Evolutionary conservation across 1,140 invertebrate genomes (phyloP).

Genomic region (Colletes latitarsis): DNA sequence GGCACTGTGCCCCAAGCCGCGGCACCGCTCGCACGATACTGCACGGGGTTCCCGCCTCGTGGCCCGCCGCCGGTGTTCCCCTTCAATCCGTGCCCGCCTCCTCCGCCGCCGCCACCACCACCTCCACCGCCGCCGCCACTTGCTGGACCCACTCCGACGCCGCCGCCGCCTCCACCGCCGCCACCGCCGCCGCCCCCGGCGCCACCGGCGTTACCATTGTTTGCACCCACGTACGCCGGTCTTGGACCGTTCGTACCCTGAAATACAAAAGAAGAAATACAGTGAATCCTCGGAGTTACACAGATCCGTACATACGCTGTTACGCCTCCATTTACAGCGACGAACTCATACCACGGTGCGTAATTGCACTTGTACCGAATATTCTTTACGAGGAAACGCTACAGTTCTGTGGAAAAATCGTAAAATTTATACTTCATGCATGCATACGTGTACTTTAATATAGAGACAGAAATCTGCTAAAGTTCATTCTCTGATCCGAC

Average conservation of each 20-base stretch:
- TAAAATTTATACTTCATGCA: too few species aligned
- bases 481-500: too few species aligned
- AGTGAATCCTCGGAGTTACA: too few species aligned
- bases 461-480: too few species aligned
- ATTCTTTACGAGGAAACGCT: too few species aligned
- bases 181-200: constrained; percentile 65
- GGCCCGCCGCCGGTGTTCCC: constrained; percentile 74
- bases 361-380: too few species aligned
- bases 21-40: constrained; percentile 75
- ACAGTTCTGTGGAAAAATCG: too few species aligned
- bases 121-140: constrained; percentile 51
- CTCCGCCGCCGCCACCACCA: constrained; percentile 50
- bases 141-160: constrained; percentile 66
- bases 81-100: constrained; percentile 72
- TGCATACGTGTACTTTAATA: too few species aligned
- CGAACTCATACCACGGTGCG: too few species aligned
- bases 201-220: constrained; percentile 77
- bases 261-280: constrained; percentile 47
- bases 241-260: constrained; percentile 79
- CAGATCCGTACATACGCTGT: too few species aligned
- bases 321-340: too few species aligned
- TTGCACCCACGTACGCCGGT: constrained; percentile 78
- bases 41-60: constrained; percentile 77
- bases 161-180: constrained; percentile 41
- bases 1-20: constrained; percentile 74